phyloP scores from a whole-genome alignment of 2,888 invertebrate species.

The Cepaea hortensis region DNA sequence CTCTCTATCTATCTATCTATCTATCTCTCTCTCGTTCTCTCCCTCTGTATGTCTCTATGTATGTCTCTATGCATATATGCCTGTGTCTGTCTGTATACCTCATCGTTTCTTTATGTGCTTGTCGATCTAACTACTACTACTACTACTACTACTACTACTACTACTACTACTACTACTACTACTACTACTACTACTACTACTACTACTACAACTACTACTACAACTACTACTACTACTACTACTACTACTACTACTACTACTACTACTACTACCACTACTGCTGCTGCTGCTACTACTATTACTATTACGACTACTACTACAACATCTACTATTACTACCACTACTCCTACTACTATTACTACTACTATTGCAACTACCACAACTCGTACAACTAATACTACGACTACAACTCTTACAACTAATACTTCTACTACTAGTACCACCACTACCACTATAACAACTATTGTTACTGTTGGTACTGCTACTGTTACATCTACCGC shows the following conservation, averaged over 20 bases:
- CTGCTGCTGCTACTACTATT: background rate
- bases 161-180: background rate
- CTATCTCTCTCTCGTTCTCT: too few relatives aligned
- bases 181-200: background rate
- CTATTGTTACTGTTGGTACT: too few relatives aligned
- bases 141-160: conserved; percentile 6
- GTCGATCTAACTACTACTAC: too few relatives aligned
- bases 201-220: background rate
- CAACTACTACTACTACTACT: background rate
- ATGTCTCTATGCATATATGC: too few relatives aligned
- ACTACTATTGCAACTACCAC: background rate
- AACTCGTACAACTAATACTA: background rate
- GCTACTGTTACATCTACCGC: background rate
- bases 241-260: background rate
- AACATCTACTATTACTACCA: background rate
- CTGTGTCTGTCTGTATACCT: too few relatives aligned
- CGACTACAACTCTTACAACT: background rate
- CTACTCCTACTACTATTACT: background rate
- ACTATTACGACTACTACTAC: background rate
- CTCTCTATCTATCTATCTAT: too few relatives aligned
- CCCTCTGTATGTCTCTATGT: too few relatives aligned
- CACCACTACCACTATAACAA: background rate
- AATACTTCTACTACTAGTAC: background rate
- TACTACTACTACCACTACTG: background rate
- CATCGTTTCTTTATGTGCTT: too few relatives aligned